Evolutionary conservation across 1,140 invertebrate genomes (phyloP).

Genomic region (Diachasma alloeum): DNA sequence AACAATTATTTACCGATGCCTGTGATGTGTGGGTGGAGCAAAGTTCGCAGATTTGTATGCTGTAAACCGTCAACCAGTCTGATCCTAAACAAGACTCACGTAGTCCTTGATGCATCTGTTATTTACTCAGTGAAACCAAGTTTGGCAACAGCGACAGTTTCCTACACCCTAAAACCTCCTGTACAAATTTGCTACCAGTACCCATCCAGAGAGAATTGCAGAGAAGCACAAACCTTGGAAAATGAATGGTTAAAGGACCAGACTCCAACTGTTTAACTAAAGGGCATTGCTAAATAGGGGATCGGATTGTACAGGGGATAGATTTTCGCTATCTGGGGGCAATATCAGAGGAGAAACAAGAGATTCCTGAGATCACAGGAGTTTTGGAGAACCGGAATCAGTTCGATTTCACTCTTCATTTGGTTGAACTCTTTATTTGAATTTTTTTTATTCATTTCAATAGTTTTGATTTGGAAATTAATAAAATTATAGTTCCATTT

Average conservation of each 20-base stretch:
- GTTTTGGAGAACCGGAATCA: too few relatives aligned
- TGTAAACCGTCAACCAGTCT: neutral
- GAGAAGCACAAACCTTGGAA: conserved; percentile 1
- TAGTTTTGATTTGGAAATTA: too few relatives aligned
- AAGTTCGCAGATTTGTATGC: conserved; percentile 2
- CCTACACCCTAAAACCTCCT: neutral
- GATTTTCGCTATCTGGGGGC: neutral
- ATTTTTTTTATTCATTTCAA: too few relatives aligned
- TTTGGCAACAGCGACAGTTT: conserved; percentile 11
- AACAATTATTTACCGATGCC: neutral
- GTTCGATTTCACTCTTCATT: too few relatives aligned
- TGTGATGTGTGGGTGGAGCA: neutral
- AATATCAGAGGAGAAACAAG: too few relatives aligned
- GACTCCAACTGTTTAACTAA: neutral
- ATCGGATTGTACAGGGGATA: neutral
- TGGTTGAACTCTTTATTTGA: too few relatives aligned
- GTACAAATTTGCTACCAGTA: neutral
- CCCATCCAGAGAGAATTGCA: neutral
- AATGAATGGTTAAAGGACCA: conserved; percentile 12
- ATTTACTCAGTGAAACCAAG: conserved; percentile 12
- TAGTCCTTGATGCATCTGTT: conserved; percentile 12
- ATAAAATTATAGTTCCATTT: too few relatives aligned
- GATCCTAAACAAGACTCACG: conserved; percentile 8
- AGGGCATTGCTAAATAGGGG: neutral
- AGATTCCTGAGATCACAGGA: too few relatives aligned